Base-by-base conservation (phyloP, 2,888 invertebrate genomes). In the Arrhopalites spinosus region DNA sequence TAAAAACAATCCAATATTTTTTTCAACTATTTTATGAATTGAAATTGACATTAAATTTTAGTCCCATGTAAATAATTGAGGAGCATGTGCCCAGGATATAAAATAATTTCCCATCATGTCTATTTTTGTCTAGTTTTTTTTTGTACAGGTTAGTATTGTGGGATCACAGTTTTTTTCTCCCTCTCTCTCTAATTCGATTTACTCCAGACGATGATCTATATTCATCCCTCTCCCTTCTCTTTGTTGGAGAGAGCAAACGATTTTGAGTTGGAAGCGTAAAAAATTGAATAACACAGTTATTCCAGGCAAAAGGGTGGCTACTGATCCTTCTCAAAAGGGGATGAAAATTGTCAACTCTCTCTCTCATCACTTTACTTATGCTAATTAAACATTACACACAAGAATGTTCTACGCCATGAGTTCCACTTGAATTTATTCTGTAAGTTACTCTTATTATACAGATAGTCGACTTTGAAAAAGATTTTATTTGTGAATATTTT, bases 241-340 rank as follows among this genome's bases (percentile, higher is more conserved):
- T 29, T 56, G 29, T 67, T 20, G 15, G 5, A 23, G 3, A 59
- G 64, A 20, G 47, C 47, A 72, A 72, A 72, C 47, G 23, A 59
- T 72, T 27, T 43, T 43, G 27, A 69, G 43, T 53, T 74, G 23
- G 61, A 76, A 67, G 72, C 72, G 67, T 67, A 30, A 68, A 67
- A n/a, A 76, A 76, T 76, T 76, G 76, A 76, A 76, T 76, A 76
- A 76, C 76, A 76, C 30, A 76, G 67, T 76, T 76, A 76, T 63
- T 76, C 67, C 67, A 68, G 76, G 67, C 67, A 72, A 76, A 75
- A 76, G 72, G 68, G 72, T 72, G 76, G 76, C 72, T 76, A 72
- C 72, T 72, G 76, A 76, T 72, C 76, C 72, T 67, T 76, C 75
- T 66, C n/a, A n/a, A n/a, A 75, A 71, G 66, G 75, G 75, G 67